A percentile compares a stretch with the other conserved stretches of the same genome.
These are phyloP conservation scores for Diarsia dahlii DNA, from an alignment of 2,888 invertebrate species.

Conservation along the genomic window DNA sequence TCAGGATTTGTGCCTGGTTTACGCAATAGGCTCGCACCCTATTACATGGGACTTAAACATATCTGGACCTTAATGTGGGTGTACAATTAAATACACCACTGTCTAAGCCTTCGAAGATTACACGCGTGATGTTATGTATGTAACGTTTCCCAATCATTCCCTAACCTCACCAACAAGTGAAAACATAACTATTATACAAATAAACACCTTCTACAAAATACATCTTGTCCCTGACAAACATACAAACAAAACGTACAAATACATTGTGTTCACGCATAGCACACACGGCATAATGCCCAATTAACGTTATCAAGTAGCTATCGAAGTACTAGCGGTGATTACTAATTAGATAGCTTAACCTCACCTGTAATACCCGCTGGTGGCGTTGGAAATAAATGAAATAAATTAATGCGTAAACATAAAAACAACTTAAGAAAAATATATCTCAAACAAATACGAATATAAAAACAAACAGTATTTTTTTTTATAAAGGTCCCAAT, in stretches of 20 bases:
- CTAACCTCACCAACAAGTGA: no score
- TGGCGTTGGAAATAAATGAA: constrained; percentile 56
- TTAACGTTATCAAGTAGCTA: constrained; percentile 47
- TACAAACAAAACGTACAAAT: constrained; percentile 16
- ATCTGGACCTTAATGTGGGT: no score
- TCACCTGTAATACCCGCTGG: constrained; percentile 74
- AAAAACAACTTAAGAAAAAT: not conserved
- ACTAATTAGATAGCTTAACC: constrained; percentile 60
- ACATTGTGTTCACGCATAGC: constrained; percentile 58
- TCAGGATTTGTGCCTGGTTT: no score
- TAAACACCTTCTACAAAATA: constrained; percentile 33
- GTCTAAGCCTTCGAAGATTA: no score
- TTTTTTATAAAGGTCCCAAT: not conserved
- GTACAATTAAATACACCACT: no score
- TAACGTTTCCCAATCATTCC: no score
- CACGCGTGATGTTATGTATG: no score
- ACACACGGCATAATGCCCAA: constrained; percentile 62
- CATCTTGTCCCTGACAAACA: constrained; percentile 46
- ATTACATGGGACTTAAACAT: no score
- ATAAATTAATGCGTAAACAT: not conserved
- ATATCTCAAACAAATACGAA: not conserved
- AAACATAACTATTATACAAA: no score
- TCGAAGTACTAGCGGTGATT: constrained; percentile 53
- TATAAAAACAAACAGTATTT: no score
- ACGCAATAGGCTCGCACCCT: no score